phyloP scores from a whole-genome alignment of 2,888 invertebrate genomes.

The Mythimna loreyi region DNA sequence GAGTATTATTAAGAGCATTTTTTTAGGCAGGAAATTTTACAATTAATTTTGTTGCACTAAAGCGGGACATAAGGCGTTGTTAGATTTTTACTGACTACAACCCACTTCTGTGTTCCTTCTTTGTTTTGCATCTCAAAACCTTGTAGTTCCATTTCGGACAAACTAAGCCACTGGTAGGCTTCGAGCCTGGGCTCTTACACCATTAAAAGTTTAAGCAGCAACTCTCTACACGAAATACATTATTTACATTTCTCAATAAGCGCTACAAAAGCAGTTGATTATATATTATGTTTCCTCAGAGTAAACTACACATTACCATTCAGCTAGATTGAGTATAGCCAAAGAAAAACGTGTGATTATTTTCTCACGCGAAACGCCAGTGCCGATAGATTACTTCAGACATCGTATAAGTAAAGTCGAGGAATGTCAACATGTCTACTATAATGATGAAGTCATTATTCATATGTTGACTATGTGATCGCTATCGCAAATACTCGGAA shows the following conservation, averaged over 20 bases:
- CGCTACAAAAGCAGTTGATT: slow-evolving; percentile 3
- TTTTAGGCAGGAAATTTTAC: too few species aligned
- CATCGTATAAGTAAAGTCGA: neutral
- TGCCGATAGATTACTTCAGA: slow-evolving; percentile 23
- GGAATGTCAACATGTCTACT: slow-evolving; percentile 31
- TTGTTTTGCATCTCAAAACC: too few species aligned
- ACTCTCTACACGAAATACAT: neutral
- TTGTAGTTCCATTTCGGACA: too few species aligned
- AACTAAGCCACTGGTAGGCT: too few species aligned
- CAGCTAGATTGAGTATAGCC: slow-evolving; percentile 1
- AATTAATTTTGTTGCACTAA: too few species aligned
- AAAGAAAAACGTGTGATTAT: slow-evolving; percentile 32
- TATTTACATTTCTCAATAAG: slow-evolving; percentile 1
- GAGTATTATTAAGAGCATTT: neutral
- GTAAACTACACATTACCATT: slow-evolving; percentile 9
- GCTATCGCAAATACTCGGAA: slow-evolving; percentile 2
- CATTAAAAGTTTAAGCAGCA: neutral
- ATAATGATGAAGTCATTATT: slow-evolving; percentile 35
- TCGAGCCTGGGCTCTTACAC: too few species aligned
- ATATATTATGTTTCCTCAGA: neutral
- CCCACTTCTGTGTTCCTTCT: too few species aligned
- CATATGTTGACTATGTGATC: neutral
- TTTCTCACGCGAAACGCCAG: slow-evolving; percentile 31
- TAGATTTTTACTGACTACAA: too few species aligned
- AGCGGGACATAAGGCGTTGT: too few species aligned